A percentile compares a stretch with the other conserved stretches of the same genome.
These are phyloP conservation scores for Apis cerana DNA, from an alignment of 1,140 invertebrate species.

Conservation along the genomic window DNA sequence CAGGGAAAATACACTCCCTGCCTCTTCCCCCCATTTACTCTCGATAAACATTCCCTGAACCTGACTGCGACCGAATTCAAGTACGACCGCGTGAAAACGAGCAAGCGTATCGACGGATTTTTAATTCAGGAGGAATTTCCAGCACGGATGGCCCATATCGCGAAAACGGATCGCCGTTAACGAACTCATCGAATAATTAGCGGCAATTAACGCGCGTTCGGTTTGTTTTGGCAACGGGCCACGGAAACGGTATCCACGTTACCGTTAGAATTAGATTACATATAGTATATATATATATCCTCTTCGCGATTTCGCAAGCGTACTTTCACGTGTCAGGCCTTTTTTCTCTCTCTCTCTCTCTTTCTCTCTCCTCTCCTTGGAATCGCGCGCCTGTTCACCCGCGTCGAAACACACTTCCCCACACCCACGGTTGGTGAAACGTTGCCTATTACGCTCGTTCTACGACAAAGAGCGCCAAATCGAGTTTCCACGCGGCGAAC, in stretches of 20 bases:
- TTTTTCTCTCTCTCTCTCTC: neutral
- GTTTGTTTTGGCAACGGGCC: slow-evolving; percentile 29
- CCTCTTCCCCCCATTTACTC: too few relatives aligned
- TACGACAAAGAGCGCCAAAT: neutral
- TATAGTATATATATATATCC: neutral
- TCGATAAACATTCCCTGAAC: too few relatives aligned
- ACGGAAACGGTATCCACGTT: slow-evolving; percentile 1
- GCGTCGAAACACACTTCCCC: neutral
- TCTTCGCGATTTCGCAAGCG: slow-evolving; percentile 43
- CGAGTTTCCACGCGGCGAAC: neutral
- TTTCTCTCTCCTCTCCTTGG: neutral
- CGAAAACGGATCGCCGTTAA: neutral
- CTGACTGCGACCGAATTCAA: too few relatives aligned
- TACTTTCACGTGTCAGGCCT: slow-evolving; percentile 39
- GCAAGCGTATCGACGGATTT: neutral
- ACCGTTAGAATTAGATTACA: slow-evolving; percentile 42
- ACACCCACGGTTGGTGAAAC: slow-evolving; percentile 3
- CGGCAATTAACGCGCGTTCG: slow-evolving; percentile 30
- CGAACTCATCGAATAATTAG: slow-evolving; percentile 33
- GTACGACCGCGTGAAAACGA: neutral
- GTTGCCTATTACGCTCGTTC: neutral
- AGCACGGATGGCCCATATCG: neutral
- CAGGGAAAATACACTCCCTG: too few relatives aligned
- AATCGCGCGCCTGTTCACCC: slow-evolving; percentile 21
- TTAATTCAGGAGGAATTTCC: neutral